Evolutionary conservation across 2,113 vertebrate genomes (phyloP).

Genomic region (Pteruthius melanotis): DNA sequence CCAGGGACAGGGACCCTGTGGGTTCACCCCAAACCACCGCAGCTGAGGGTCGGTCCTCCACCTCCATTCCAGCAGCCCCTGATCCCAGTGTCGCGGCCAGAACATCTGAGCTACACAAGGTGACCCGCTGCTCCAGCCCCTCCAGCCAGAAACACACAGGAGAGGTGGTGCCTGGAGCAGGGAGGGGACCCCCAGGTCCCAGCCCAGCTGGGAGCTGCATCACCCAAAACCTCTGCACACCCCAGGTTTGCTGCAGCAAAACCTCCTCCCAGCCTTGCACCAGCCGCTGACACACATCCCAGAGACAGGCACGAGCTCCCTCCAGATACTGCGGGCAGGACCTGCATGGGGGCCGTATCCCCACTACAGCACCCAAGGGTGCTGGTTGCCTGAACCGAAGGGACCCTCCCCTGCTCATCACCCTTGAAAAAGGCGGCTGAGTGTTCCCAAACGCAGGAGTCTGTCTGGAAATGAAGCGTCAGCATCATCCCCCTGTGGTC

Average conservation of each 20-base stretch:
- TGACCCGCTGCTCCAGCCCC: not conserved
- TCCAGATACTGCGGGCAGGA: not conserved
- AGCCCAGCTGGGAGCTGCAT: not conserved
- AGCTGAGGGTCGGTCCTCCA: not conserved
- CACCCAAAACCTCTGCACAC: not conserved
- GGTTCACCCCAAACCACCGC: not conserved
- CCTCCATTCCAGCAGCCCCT: not conserved
- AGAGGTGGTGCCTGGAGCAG: too few species aligned
- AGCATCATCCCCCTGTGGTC: rapidly evolving
- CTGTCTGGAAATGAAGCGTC: rapidly evolving
- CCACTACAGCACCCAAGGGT: rapidly evolving
- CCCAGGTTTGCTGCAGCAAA: not conserved
- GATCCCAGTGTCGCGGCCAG: rapidly evolving
- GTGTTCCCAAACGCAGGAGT: too few species aligned
- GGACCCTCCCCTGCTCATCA: not conserved
- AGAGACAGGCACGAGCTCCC: not conserved
- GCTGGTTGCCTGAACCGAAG: rapidly evolving
- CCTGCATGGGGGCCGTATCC: not conserved
- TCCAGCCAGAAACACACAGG: not conserved
- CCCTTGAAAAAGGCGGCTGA: not conserved
- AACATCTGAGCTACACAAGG: not conserved
- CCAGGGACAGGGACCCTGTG: not conserved
- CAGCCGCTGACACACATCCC: too few species aligned
- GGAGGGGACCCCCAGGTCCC: not conserved
- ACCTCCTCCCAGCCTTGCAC: not conserved